Percentiles rank a stretch among this genome's conserved stretches.
Evolutionary conservation across 2,113 vertebrate genomes (phyloP).

Genomic region (Amblyornis subalaris): DNA sequence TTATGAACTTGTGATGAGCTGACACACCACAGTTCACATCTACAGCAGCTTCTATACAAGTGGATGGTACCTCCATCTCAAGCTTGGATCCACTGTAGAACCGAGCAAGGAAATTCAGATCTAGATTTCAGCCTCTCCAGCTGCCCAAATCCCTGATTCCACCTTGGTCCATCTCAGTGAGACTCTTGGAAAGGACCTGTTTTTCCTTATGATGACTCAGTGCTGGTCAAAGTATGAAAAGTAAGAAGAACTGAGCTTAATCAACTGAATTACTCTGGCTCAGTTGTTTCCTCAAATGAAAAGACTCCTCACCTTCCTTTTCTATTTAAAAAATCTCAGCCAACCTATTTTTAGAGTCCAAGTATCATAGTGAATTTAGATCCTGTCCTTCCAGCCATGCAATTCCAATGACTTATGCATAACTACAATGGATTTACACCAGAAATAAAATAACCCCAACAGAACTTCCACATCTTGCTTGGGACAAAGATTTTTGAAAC

Average conservation of each 20-base stretch:
- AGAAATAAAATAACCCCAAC: background rate
- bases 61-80: background rate
- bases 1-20: background rate
- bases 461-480: background rate
- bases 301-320: background rate
- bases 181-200: background rate
- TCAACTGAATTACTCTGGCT: background rate
- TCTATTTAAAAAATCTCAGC: background rate
- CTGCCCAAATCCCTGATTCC: background rate
- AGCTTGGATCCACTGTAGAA: background rate
- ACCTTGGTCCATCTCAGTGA: background rate
- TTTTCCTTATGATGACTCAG: background rate
- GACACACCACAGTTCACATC: background rate
- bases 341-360: background rate
- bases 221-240: background rate
- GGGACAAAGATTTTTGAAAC: background rate
- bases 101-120: background rate
- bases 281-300: background rate
- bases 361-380: background rate
- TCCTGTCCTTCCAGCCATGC: background rate
- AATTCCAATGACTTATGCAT: background rate
- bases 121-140: background rate
- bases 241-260: background rate
- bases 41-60: background rate
- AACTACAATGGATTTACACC: background rate